Base-by-base conservation (phyloP, 64 coral and sea anemone species). In the Astreopora myriophthalma region DNA sequence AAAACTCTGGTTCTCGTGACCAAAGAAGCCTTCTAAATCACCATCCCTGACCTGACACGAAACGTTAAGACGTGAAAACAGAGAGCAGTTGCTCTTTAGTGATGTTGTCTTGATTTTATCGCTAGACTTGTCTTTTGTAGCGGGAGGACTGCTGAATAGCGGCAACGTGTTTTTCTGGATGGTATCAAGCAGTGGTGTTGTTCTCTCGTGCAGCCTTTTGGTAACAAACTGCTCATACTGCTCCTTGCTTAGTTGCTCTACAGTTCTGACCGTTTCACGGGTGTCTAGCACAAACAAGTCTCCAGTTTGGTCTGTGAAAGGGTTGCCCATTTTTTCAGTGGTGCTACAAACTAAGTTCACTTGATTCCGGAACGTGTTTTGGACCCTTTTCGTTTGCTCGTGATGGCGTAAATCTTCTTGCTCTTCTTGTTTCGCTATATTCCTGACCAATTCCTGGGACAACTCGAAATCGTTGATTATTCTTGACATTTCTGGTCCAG, bases 141-240 rank as follows among this genome's bases (percentile, higher is more conserved):
- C 46, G 71, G 94, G 78, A 40, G 88, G 84, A 63, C 84, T 96
- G 67, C 67, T 84, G 49, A 96, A 93, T 20, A 91, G 22, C 22
- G 79, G 0, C n/a, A 96, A 65, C 1, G 89, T 92, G 46, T 96
- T 96, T 87, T 79, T 96, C 85, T 93, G 85, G 5, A 90, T 92
- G 48, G 77, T 36, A 7, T 92, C 90, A 92, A 84, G 92, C 5
- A 88, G 89, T 14, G 85, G 85, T 52, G 26, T 33, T 74, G 37
- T 92, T 8, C 10, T 57, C 29, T 96, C 68, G 13, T 96, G 85
- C 34, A 92, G 38, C 46, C 94, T 96, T 5, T 84, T 78, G 20
- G 94, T 33, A 4, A 92, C 69, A 71, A 95, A 91, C 8, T 6
- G 46, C 67, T 92, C 6, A 30, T 42, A 42, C 39, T 42, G 39